A percentile compares a stretch with the other conserved stretches of the same genome.
These are phyloP conservation scores for Uromys caudimaculatus DNA, from an alignment of 2,797 vertebrate species.

Conservation along the genomic window DNA sequence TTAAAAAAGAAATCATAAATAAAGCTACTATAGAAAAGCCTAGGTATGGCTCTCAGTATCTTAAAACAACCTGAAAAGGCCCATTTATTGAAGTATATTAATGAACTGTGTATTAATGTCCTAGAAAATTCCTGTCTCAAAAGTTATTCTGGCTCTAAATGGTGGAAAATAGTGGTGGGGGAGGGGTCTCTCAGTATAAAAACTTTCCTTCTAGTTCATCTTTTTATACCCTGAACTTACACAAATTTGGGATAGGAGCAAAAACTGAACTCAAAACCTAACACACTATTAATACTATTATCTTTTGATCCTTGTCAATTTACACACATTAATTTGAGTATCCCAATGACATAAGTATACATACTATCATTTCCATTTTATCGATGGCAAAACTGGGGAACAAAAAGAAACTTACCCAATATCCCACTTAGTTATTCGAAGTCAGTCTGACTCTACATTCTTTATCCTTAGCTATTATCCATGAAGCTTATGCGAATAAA, in stretches of 20 bases:
- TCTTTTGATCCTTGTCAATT: conserved; percentile 13
- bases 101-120: conserved; percentile 41
- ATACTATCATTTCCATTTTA: conserved; percentile 6
- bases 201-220: conserved; percentile 36
- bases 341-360: not conserved
- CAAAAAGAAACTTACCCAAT: conserved; percentile 32
- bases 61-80: conserved; percentile 14
- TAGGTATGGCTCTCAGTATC: not conserved
- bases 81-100: conserved; percentile 43
- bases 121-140: conserved; percentile 40
- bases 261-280: conserved; percentile 47
- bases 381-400: conserved; percentile 2
- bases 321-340: not conserved
- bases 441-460: not conserved
- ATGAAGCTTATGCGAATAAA: not conserved
- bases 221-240: not conserved
- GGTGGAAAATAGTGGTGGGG: not conserved
- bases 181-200: conserved; percentile 37
- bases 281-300: conserved; percentile 28
- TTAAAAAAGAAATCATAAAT: conserved; percentile 39
- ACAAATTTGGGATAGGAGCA: conserved; percentile 17
- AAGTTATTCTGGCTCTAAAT: not conserved
- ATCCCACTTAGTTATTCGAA: conserved; percentile 9
- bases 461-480: conserved; percentile 5
- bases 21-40: not conserved